Base-by-base conservation (phyloP, 2,888 invertebrate species). In the Acrocyrtus sp. region DNA sequence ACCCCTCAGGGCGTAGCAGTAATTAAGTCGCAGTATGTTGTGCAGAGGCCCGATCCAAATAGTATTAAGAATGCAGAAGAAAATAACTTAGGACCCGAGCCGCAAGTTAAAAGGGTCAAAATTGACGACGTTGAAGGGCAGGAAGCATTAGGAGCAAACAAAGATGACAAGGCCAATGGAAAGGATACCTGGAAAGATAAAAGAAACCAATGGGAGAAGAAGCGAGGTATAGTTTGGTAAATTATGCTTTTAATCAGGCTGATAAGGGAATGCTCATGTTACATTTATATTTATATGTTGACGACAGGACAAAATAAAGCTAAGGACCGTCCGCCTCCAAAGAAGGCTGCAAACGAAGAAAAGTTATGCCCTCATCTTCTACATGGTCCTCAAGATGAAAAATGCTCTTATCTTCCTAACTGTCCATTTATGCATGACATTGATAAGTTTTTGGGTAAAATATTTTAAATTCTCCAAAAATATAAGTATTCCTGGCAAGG, bases 221-320 rank as follows among this genome's bases (percentile, higher is more conserved):
- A 22, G 22, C 22, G 34, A 61, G 27, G 21, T 34, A 26, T 22
- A 47, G 58, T 58, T 45, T 19, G 53, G 10, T 19, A 4, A 57
- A 41, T 19, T 12, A 21, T 41, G 17, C 22, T 3, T 39, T 41
- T 41, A 15, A n/a, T n/a, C n/a, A n/a, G n/a, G n/a, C n/a, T n/a
- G n/a, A n/a, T n/a, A n/a, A n/a, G n/a, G n/a, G 15, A 56, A 60
- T 21, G 27, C 6, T 15, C 3, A 19, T 12, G 24, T 21, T 63
- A 27, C 67, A 3, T 57, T 41, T 53, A 17, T 1, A 57, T 85
- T 2, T 85, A n/a, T n/a, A n/a, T n/a, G n/a, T n/a, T n/a, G n/a
- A n/a, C n/a, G n/a, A n/a, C 87, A 82, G 93, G 94, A 0, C 92
- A 93, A 84, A 94, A 94, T 83, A 94, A 94, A 85, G 87, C 89